phyloP scores from a whole-genome alignment of 2,797 vertebrate genomes.

The Eidolon dupreanum region DNA sequence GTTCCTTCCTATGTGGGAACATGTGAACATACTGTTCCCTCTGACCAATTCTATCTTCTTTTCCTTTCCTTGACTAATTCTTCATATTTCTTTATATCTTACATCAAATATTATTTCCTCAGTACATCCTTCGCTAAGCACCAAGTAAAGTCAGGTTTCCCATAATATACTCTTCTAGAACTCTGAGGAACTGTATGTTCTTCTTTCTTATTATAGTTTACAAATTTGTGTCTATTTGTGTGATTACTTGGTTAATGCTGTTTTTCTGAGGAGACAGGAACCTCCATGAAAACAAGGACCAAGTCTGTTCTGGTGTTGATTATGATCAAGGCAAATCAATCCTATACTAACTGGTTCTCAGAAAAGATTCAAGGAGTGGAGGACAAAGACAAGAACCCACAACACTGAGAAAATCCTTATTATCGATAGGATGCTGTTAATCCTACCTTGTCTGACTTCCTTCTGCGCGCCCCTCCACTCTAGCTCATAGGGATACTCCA shows the following conservation, averaged over 20 bases:
- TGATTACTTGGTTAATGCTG: too few species aligned
- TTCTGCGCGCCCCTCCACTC: fast-evolving
- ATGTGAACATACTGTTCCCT: fast-evolving
- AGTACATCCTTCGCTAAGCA: not conserved
- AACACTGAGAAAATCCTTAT: not conserved
- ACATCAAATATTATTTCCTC: not conserved
- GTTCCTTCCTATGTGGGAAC: fast-evolving
- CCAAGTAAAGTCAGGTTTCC: not conserved
- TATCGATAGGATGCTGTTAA: not conserved
- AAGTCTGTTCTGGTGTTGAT: not conserved
- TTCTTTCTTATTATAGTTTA: not conserved
- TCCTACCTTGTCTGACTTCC: fast-evolving
- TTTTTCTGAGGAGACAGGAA: not conserved
- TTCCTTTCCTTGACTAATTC: not conserved
- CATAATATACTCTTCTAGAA: fast-evolving
- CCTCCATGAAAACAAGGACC: not conserved
- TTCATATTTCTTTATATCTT: not conserved
- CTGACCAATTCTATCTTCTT: too few species aligned
- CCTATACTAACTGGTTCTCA: not conserved
- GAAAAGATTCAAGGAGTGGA: fast-evolving
- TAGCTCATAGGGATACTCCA: too few species aligned
- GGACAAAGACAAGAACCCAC: not conserved
- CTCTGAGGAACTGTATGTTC: not conserved
- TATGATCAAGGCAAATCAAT: not conserved
- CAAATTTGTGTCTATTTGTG: not conserved